These are phyloP conservation scores for Chrysopa pallens DNA, from an alignment of 1,140 invertebrate species.

Conservation along the genomic window DNA sequence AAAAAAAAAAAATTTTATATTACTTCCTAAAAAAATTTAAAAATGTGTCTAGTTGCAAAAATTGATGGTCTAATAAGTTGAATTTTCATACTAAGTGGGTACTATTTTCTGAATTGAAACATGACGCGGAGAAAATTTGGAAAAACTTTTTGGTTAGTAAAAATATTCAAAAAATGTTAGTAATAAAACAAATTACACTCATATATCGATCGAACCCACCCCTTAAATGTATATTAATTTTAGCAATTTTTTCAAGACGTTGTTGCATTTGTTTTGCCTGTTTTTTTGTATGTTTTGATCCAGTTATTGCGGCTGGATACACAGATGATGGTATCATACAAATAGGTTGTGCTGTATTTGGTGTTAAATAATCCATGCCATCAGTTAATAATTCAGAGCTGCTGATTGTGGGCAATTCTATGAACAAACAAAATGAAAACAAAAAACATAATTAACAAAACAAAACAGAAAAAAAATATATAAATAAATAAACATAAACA, in stretches of 20 bases:
- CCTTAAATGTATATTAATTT: constrained; percentile 75
- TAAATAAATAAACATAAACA: background rate
- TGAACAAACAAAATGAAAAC: constrained; percentile 7
- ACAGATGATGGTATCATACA: constrained; percentile 23
- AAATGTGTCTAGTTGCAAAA: too few species aligned
- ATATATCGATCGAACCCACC: constrained; percentile 35
- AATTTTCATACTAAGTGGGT: too few species aligned
- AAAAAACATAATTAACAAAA: constrained; percentile 13
- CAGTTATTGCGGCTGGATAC: constrained; percentile 18
- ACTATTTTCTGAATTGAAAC: too few species aligned
- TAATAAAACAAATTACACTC: too few species aligned
- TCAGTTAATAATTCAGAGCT: constrained; percentile 25
- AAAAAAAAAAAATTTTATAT: too few species aligned
- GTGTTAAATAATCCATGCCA: constrained; percentile 13
- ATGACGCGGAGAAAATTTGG: too few species aligned
- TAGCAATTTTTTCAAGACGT: constrained; percentile 52
- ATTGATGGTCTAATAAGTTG: too few species aligned
- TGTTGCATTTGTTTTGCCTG: constrained; percentile 37
- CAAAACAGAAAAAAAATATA: constrained; percentile 6
- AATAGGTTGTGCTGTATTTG: constrained; percentile 11
- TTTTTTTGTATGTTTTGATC: constrained; percentile 32
- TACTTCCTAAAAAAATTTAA: too few species aligned
- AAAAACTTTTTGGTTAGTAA: too few species aligned
- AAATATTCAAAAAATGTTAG: too few species aligned
- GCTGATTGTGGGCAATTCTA: constrained; percentile 16